Conservation (phyloP, 2,888 invertebrate genomes). For the Blastobasis adustella region DNA sequence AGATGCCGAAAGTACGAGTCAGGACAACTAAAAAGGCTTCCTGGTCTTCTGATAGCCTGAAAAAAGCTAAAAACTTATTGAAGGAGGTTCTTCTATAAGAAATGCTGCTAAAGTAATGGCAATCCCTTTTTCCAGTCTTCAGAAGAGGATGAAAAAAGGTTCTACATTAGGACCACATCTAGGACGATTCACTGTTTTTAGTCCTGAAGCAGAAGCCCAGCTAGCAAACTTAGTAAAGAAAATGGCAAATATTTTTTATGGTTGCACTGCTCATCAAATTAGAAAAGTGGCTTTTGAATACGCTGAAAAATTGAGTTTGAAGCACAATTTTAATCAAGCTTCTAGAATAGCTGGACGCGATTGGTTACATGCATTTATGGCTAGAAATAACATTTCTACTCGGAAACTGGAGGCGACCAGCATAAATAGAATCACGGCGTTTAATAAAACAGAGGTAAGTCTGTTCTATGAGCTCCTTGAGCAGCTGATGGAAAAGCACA, state of each 20-base stretch:
- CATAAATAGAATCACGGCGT: constrained; percentile 23
- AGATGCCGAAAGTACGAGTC: too few relatives aligned
- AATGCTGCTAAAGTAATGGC: too few relatives aligned
- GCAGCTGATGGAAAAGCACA: constrained; percentile 20
- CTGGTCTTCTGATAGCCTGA: too few relatives aligned
- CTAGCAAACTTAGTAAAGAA: constrained; percentile 16
- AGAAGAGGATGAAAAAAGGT: too few relatives aligned
- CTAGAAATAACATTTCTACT: constrained; percentile 16
- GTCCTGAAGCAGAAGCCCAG: not conserved
- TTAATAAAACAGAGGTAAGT: constrained; percentile 24
- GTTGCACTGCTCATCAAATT: constrained; percentile 19
- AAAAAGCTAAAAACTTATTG: too few relatives aligned
- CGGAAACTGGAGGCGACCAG: constrained; percentile 26
- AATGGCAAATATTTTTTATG: constrained; percentile 22
- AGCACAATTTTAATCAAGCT: constrained; percentile 13
- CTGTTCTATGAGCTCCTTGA: constrained; percentile 21
- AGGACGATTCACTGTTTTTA: too few relatives aligned
- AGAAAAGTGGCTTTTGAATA: constrained; percentile 18
- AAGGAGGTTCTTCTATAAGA: too few relatives aligned
- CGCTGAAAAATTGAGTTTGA: constrained; percentile 13
- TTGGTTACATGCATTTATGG: constrained; percentile 16
- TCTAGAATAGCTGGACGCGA: constrained; percentile 7
- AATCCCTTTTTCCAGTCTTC: too few relatives aligned
- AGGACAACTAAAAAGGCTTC: too few relatives aligned
- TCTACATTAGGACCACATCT: too few relatives aligned